Evolutionary conservation across 2,797 vertebrate species (phyloP).

Genomic region (Heteromormyrus szaboi): DNA sequence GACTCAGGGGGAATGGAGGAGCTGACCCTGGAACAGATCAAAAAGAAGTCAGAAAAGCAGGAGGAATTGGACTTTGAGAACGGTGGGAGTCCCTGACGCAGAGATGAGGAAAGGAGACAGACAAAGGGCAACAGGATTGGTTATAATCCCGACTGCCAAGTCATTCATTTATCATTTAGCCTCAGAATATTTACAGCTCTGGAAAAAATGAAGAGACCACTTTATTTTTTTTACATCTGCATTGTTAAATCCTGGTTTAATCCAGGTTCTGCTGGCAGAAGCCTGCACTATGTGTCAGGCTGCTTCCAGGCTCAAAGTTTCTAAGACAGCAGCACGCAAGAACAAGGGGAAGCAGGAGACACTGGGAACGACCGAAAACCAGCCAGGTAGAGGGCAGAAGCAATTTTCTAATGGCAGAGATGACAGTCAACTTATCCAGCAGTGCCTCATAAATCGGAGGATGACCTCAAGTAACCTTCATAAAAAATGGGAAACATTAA

Average conservation of each 20-base stretch:
- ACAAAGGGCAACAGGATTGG: neutral
- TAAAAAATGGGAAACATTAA: neutral
- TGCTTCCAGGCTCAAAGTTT: neutral
- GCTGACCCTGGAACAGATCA: constrained; percentile 77
- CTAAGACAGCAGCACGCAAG: neutral
- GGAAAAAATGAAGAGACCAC: neutral
- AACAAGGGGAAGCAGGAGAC: neutral
- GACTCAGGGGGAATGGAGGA: constrained; percentile 81
- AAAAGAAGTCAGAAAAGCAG: constrained; percentile 65
- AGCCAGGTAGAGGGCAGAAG: neutral
- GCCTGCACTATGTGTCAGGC: neutral
- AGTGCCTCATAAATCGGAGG: neutral
- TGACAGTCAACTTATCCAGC: neutral
- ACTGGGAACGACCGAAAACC: neutral
- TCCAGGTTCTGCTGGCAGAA: neutral
- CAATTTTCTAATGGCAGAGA: neutral
- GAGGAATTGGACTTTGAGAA: constrained; percentile 80
- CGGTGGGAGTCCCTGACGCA: constrained; percentile 49
- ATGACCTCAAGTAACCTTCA: neutral
- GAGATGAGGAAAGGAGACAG: neutral
- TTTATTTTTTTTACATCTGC: neutral
- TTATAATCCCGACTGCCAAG: neutral
- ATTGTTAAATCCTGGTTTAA: neutral
- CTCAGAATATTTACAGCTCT: neutral
- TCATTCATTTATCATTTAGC: neutral